Base-by-base conservation (phyloP, 37 sponge, comb jelly and placozoan genomes). In the Lycopodina hypogea region DNA sequence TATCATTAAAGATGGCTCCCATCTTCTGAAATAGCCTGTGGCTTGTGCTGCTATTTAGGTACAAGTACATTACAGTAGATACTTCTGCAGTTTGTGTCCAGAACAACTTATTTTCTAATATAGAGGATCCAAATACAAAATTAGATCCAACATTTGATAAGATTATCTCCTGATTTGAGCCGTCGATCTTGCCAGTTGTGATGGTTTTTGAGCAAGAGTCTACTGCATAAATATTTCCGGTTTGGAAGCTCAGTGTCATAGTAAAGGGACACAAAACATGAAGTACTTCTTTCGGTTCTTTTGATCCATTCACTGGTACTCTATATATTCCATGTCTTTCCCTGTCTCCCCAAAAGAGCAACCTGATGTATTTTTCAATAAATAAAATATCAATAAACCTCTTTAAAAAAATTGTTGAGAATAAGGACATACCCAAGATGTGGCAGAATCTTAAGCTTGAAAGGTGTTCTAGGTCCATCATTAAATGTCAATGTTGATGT, bases 371-470 rank as follows among this genome's bases (percentile, higher is more conserved):
- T 67, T 18, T 67, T 67, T 18, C 29, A 15, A 17, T 26, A n/a
- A 23, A n/a, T 62, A 62, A 9, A 68, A 28, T 35, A 37, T 11
- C 9, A 36, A 21, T 38, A 21, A 68, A 21, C 37, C 29, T 9
- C 29, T 38, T 35, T 9, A 38, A 36, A 62, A 35, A 69, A 37
- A 42, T 41, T 37, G 21, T 23, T n/a, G 23, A 28, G 9, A 35
- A 38, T 30, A 11, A n/a, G 69, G 69, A 45, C 70, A 50, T 58
- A 80, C 80, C 80, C 80, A 58, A 69, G 59, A 8, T 71, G 64
- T 22, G 80, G 80, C 24, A 42, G 57, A n/a, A 80, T 40, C 30
- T 23, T 40, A 11, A 80, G 33, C 3, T 50, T 40, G 0, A 26
- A 0, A 28, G 80, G 60, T n/a, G 29, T 24, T 8, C 38, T 22